Evolutionary conservation across 1,140 invertebrate species (phyloP).

Genomic region (Contarinia nasturtii): DNA sequence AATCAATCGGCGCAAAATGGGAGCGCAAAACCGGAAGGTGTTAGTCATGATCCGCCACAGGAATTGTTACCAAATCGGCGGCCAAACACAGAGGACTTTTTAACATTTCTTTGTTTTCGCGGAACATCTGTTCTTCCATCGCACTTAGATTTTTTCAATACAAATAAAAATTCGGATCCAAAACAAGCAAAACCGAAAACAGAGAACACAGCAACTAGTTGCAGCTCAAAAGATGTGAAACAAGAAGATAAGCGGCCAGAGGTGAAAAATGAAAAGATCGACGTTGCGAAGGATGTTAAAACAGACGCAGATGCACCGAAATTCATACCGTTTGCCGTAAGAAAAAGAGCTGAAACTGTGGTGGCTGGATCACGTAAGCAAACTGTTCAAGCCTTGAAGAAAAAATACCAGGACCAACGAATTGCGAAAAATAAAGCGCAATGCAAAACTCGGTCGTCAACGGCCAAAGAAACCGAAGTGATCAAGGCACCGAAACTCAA

Average conservation of each 20-base stretch:
- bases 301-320: constrained; percentile 5
- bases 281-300: constrained; percentile 2
- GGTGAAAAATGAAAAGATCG: not conserved
- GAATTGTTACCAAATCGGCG: constrained; percentile 43
- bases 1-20: constrained; percentile 36
- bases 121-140: constrained; percentile 56
- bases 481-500: constrained; percentile 4
- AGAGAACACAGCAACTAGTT: not conserved
- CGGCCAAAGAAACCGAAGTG: constrained; percentile 2
- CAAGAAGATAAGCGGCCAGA: not conserved
- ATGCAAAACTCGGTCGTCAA: constrained; percentile 19
- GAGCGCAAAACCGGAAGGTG: constrained; percentile 21
- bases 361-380: constrained; percentile 15
- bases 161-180: constrained; percentile 2
- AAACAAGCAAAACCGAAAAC: constrained; percentile 5
- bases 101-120: constrained; percentile 75
- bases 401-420: constrained; percentile 44
- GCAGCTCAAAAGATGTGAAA: constrained; percentile 2
- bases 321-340: constrained; percentile 30
- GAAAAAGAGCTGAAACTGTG: constrained; percentile 28
- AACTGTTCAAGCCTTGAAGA: constrained; percentile 33
- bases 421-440: constrained; percentile 31
- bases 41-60: constrained; percentile 25
- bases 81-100: constrained; percentile 77
- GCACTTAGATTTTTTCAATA: constrained; percentile 54